Conservation (phyloP, 2,113 vertebrate species). For the Phaetusa simplex region DNA sequence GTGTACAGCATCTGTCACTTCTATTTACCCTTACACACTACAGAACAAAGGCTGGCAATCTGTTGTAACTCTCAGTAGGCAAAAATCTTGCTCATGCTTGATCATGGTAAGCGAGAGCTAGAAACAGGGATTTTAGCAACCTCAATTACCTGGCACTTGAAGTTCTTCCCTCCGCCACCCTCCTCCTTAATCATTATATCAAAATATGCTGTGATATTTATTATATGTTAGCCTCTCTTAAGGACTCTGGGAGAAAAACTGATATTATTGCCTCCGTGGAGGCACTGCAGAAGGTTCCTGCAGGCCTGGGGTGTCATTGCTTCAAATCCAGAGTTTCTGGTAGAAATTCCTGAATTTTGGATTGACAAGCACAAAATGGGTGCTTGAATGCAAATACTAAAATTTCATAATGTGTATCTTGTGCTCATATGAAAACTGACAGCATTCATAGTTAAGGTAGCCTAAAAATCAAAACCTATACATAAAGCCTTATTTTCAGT, state of each 20-base stretch:
- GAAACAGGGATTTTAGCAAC: background rate
- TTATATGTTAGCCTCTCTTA: background rate
- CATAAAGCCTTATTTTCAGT: background rate
- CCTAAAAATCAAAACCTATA: background rate
- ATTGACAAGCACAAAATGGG: background rate
- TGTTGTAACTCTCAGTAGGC: background rate
- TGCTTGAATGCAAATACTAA: background rate
- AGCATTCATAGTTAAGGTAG: background rate
- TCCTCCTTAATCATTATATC: background rate
- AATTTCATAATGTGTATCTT: background rate
- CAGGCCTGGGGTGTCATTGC: background rate
- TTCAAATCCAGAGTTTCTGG: slow-evolving; percentile 16
- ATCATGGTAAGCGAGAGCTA: background rate
- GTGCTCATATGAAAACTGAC: background rate
- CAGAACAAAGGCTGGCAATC: background rate
- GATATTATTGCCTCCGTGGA: background rate
- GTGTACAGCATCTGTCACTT: background rate
- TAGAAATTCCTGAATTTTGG: background rate
- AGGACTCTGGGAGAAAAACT: background rate
- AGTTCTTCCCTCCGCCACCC: background rate
- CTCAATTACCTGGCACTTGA: background rate
- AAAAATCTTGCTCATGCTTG: background rate
- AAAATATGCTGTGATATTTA: background rate
- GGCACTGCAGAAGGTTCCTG: background rate
- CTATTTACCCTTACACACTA: background rate